phyloP scores from a whole-genome alignment of 2,797 vertebrate species.

The Nasua narica region DNA sequence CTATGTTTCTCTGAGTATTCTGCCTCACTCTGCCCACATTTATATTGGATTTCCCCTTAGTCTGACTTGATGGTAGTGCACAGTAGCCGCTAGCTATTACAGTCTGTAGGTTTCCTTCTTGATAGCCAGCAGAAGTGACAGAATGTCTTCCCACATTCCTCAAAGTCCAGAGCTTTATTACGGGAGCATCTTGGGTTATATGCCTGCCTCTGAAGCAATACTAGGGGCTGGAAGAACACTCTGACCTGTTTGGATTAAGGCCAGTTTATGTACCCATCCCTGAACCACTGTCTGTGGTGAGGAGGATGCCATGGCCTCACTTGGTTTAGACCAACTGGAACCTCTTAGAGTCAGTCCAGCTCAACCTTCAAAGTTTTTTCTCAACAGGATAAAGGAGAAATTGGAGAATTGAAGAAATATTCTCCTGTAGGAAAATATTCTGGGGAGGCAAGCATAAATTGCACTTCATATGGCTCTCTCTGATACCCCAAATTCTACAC shows the following conservation, averaged over 20 bases:
- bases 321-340: not conserved
- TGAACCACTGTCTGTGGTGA: not conserved
- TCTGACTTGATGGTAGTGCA: not conserved
- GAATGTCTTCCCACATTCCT: not conserved
- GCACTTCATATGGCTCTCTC: not conserved
- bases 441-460: not conserved
- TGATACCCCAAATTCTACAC: not conserved
- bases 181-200: not conserved
- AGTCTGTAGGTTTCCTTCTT: not conserved
- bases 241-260: not conserved
- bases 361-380: not conserved
- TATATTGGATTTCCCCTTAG: not conserved
- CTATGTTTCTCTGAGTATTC: not conserved
- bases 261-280: not conserved
- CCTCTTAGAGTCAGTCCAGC: not conserved
- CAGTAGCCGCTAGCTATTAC: not conserved
- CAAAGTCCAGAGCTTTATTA: not conserved
- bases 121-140: not conserved
- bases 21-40: not conserved
- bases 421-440: not conserved
- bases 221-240: not conserved
- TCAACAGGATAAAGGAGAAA: not conserved
- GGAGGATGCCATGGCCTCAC: not conserved
- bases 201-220: not conserved
- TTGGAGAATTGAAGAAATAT: not conserved